Percentiles rank a stretch among this genome's conserved stretches.
phyloP scores from a whole-genome alignment of 1,140 invertebrate genomes.

The Telenomus remus region DNA sequence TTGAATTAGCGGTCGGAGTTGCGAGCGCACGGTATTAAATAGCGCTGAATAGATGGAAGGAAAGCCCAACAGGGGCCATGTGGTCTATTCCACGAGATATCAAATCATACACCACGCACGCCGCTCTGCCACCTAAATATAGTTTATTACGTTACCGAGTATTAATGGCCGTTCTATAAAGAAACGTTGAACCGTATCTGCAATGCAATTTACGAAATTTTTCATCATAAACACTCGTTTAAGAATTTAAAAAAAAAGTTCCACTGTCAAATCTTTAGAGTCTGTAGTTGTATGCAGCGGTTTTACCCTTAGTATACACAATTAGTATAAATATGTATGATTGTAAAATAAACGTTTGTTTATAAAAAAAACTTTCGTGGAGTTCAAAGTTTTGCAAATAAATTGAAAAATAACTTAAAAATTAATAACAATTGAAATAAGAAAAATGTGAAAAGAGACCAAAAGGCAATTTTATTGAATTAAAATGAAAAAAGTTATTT shows the following conservation, averaged over 20 bases:
- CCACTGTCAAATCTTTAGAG: too few relatives aligned
- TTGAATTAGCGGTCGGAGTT: slow-evolving; percentile 46
- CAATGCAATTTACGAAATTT: slow-evolving; percentile 24
- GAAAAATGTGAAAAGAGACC: too few relatives aligned
- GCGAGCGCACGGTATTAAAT: neutral
- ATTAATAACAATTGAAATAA: too few relatives aligned
- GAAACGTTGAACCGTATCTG: slow-evolving; percentile 62
- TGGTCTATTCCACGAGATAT: slow-evolving; percentile 72
- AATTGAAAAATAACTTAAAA: too few relatives aligned
- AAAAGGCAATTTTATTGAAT: too few relatives aligned
- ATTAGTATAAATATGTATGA: too few relatives aligned
- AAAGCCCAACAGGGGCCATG: slow-evolving; percentile 65
- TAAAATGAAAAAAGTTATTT: neutral
- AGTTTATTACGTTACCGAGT: slow-evolving; percentile 74
- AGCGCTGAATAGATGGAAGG: slow-evolving; percentile 24
- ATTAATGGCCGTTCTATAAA: slow-evolving; percentile 71
- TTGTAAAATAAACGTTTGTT: too few relatives aligned
- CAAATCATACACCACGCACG: slow-evolving; percentile 70
- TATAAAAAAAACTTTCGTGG: too few relatives aligned
- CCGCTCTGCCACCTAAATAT: slow-evolving; percentile 72
- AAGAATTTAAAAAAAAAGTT: neutral
- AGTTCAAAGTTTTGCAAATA: too few relatives aligned
- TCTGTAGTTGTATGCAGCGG: too few relatives aligned
- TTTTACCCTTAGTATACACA: too few relatives aligned
- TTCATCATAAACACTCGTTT: slow-evolving; percentile 2